Evolutionary conservation across 2,797 vertebrate genomes (phyloP), one percentile per base, ranked within the genome.

Genomic region (Gobio occitaniae): DNA sequence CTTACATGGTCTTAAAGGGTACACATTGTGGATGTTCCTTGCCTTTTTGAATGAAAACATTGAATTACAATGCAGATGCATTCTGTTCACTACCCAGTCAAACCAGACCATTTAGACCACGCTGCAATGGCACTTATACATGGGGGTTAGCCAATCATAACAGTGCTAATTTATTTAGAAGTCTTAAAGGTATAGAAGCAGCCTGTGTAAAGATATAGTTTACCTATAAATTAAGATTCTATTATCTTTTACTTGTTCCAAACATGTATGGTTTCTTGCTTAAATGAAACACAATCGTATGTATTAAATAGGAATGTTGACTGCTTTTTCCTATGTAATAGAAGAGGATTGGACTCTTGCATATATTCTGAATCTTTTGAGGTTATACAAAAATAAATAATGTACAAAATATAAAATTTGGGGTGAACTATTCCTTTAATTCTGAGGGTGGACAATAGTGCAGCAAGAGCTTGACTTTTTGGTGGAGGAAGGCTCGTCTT

Each of bases 81-180:
- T 66, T 66, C 44, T 21, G 29, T 66, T 52, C 21, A 69, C 63
- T 38, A 32, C 2, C 17, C 15, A 48, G 80, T 74, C 29, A 21
- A 82, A 17, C 52, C 16, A 65, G 71, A 41, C 10, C 29, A 66
- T 66, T 75, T 66, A 71, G 65, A 77, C 17, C 11, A 63, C 54
- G 19, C 21, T 38, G 7, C 8, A 76, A 38, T 11, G 15, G 17
- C 80, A 71, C 56, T 29, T 41, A 6, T 41, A 56, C 38, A 66
- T 69, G 32, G 32, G 47, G 50, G n/a, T 61, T 47, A 70, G 80
- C 52, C 80, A 61, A 32, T 71, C 68, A 82, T 29, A 71, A 44
- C 32, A 59, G 8, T 71, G 15, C 6, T 15, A 61, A 13, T 77
- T 59, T 12, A 59, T 32, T 47, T 72, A 19, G n/a, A 47, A 78